phyloP scores from a whole-genome alignment of 2,113 vertebrate species.

The Strix uralensis region DNA sequence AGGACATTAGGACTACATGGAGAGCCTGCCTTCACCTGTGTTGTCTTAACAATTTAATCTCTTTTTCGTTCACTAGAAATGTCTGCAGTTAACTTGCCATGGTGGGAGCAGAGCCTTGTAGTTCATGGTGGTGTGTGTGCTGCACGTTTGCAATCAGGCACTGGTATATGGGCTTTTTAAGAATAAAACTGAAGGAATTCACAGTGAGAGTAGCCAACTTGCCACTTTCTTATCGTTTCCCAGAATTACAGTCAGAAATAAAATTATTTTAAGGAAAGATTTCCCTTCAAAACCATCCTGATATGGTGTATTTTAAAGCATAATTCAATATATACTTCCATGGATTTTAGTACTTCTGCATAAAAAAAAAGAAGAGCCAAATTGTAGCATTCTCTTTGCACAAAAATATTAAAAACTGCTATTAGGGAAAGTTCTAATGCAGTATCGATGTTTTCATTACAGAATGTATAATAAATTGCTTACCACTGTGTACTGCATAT shows the following conservation, averaged over 20 bases:
- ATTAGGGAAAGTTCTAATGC: neutral
- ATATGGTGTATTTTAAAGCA: conserved; percentile 14
- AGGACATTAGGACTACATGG: neutral
- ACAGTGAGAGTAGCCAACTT: neutral
- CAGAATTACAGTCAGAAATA: neutral
- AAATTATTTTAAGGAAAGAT: neutral
- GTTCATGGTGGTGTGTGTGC: neutral
- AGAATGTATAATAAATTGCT: neutral
- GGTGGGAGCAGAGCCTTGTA: conserved; percentile 22
- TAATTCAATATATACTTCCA: neutral
- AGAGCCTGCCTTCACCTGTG: neutral
- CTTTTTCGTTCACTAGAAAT: conserved; percentile 40
- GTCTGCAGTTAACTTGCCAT: conserved; percentile 4
- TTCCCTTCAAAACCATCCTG: neutral
- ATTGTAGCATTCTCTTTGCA: neutral
- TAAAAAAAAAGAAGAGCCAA: neutral
- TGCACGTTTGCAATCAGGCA: neutral
- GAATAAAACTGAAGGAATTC: neutral
- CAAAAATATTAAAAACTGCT: neutral
- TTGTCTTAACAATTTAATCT: conserved; percentile 50
- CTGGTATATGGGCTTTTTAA: neutral
- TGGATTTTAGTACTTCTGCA: neutral
- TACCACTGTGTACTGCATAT: neutral
- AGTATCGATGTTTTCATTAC: neutral
- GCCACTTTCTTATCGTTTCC: neutral